phyloP scores from a whole-genome alignment of 2,888 invertebrate genomes.

The Disparrhopalites patrizii region DNA sequence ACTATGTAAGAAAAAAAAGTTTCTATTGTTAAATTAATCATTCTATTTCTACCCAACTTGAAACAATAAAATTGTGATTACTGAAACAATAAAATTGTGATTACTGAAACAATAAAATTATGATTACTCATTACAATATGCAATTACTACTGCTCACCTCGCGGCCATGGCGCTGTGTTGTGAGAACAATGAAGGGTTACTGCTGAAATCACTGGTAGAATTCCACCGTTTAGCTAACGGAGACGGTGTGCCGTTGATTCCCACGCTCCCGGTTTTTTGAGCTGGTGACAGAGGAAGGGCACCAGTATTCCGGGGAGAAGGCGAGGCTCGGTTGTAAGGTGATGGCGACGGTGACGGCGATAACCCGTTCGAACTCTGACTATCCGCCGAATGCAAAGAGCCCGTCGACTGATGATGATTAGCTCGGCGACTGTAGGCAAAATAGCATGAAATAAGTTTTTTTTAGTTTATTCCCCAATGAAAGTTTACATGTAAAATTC shows the following conservation, averaged over 20 bases:
- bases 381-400: conserved; percentile 71
- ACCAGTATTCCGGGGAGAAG: conserved; percentile 40
- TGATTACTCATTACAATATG: background rate
- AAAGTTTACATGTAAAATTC: too few relatives aligned
- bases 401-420: conserved; percentile 79
- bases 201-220: conserved; percentile 76
- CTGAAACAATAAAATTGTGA: too few relatives aligned
- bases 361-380: conserved; percentile 74
- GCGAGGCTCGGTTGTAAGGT: conserved; percentile 51
- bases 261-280: conserved; percentile 37
- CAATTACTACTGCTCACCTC: conserved; percentile 56
- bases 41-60: too few relatives aligned
- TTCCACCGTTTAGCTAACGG: conserved; percentile 68
- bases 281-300: conserved; percentile 17
- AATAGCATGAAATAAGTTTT: too few relatives aligned
- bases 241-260: conserved; percentile 42
- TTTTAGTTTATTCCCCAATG: too few relatives aligned
- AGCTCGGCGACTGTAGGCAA: conserved; percentile 58
- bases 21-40: too few relatives aligned
- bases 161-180: conserved; percentile 53
- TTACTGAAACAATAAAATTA: too few relatives aligned
- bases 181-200: conserved; percentile 52
- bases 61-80: too few relatives aligned
- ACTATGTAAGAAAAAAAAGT: too few relatives aligned
- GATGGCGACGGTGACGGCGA: conserved; percentile 69